Evolutionary conservation across 1,140 invertebrate species (phyloP), one percentile per base, ranked within the genome.

Genomic region (Laupala kohalensis): DNA sequence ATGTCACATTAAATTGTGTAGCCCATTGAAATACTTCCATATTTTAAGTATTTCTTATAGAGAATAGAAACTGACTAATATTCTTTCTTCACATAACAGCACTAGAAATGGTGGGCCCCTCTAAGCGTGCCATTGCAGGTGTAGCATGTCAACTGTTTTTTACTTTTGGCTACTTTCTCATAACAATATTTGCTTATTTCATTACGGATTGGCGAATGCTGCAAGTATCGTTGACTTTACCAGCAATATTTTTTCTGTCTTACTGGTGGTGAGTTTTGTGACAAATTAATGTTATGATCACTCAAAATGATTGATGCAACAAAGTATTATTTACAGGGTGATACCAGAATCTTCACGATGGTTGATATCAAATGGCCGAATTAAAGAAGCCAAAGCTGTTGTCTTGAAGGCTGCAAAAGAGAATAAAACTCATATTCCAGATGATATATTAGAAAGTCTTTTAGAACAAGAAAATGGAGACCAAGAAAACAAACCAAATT

Each of bases 331-430:
- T 19, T 53, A 1, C 37, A 88, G 86, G 86, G 88, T 92, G 74
- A 89, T 93, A 77, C 92, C 92, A 3, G 92, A 94, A 79, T 93
- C 91, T 4, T 87, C 88, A 1, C 84, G 92, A 74, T 94, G 92
- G 92, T 78, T 94, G n/a, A 78, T 94, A 25, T 87, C 89, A 2
- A 90, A 92, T 78, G 89, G 89, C n/a, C 83, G 88, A 28, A 80
- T 84, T 15, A 84, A 88, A 19, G 87, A 91, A 80, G 92, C 91
- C 0, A 86, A 89, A 30, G 81, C 81, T 67, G 83, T 90, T 5
- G 81, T 94, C 3, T 84, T 88, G 75, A 86, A 83, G 71, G 90
- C 89, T 0, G 90, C 90, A 0, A 85, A 82, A 65, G 86, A 87
- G 76, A 90, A 90, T 77, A 85, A 86, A 71, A 84, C 88, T 6